phyloP scores from a whole-genome alignment of 2,797 vertebrate genomes.

The Esox lucius region DNA sequence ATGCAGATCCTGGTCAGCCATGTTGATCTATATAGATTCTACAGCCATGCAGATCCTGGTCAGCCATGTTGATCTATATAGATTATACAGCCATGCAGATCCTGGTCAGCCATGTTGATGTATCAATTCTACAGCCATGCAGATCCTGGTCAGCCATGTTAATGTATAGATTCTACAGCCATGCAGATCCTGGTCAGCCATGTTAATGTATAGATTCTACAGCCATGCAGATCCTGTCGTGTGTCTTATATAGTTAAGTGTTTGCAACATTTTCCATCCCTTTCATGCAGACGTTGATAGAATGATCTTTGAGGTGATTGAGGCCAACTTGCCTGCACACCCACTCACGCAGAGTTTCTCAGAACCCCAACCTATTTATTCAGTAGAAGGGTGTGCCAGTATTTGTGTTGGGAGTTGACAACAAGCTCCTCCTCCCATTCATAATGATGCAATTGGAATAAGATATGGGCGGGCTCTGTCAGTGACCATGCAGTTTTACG shows the following conservation, averaged over 20 bases:
- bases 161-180: neutral
- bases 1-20: neutral
- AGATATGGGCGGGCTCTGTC: neutral
- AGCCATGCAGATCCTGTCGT: neutral
- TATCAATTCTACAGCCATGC: neutral
- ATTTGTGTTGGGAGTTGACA: neutral
- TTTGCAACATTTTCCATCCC: neutral
- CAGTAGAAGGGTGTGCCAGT: constrained; percentile 1
- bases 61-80: neutral
- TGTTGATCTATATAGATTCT: neutral
- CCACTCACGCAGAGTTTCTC: neutral
- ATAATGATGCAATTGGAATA: neutral
- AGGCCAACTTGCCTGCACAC: neutral
- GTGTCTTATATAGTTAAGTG: neutral
- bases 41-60: neutral
- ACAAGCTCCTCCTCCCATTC: neutral
- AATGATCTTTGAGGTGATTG: neutral
- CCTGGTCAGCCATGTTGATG: neutral
- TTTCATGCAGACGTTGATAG: neutral
- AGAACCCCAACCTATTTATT: constrained; percentile 46
- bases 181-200: neutral
- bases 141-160: neutral
- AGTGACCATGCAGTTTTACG: constrained; percentile 6
- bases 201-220: neutral
- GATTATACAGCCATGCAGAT: neutral